Conservation (phyloP, 2,888 invertebrate genomes). For the Andrena bucephala region DNA sequence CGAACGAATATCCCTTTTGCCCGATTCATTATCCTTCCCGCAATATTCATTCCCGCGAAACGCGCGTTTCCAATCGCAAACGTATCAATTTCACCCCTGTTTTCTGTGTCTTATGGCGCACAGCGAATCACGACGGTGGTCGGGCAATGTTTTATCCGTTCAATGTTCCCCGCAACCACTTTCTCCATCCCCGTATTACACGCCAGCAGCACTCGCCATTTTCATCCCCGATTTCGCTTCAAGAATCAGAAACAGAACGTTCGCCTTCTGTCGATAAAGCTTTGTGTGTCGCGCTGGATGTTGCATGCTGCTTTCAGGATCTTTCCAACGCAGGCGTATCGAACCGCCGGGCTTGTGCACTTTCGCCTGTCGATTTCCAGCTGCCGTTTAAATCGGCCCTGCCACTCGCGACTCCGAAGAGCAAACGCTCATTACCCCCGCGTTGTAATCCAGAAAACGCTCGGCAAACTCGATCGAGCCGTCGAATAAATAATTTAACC, state of each 20-base stretch:
- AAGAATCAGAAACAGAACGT: background rate
- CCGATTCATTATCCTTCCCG: background rate
- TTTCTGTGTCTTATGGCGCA: background rate
- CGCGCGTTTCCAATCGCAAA: slow-evolving; percentile 8
- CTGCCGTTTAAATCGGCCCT: slow-evolving; percentile 2
- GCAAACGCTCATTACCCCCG: background rate
- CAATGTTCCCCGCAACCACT: background rate
- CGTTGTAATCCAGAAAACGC: background rate
- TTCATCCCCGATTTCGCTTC: background rate
- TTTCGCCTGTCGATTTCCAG: background rate
- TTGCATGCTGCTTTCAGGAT: background rate
- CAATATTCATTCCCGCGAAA: background rate
- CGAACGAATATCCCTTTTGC: background rate
- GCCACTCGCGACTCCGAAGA: background rate
- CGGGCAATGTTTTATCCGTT: background rate
- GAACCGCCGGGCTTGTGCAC: background rate
- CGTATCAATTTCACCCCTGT: slow-evolving; percentile 5
- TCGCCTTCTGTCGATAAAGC: background rate
- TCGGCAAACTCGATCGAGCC: background rate
- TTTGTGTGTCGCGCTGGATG: background rate
- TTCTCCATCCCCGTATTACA: background rate
- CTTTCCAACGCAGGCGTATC: background rate
- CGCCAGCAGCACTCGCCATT: background rate
- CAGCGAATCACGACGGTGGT: background rate
- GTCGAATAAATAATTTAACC: background rate